Conservation (phyloP, 2,797 vertebrate genomes). For the Pyrrhura leucotis region DNA sequence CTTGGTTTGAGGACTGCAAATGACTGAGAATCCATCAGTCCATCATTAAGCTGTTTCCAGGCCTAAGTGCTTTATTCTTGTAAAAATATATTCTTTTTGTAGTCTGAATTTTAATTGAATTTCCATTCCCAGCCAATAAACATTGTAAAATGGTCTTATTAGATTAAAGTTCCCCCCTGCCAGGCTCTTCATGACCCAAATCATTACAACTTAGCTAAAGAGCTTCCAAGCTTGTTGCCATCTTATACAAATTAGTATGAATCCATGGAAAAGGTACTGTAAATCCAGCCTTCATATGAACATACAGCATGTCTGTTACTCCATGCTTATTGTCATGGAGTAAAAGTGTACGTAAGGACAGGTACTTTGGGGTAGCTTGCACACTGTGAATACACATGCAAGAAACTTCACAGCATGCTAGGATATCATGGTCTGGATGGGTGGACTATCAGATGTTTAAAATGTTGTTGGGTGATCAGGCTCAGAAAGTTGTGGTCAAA, state of each 20-base stretch:
- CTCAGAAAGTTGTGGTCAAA: not conserved
- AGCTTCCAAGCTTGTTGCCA: not conserved
- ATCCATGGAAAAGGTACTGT: not conserved
- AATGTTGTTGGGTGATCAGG: not conserved
- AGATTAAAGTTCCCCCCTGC: not conserved
- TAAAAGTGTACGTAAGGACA: not conserved
- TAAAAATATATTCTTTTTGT: not conserved
- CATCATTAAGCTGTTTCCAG: slow-evolving; percentile 6
- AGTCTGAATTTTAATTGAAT: not conserved
- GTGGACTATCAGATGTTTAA: not conserved
- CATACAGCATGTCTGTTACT: not conserved
- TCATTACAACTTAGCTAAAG: not conserved
- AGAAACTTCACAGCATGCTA: not conserved
- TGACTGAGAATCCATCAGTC: not conserved
- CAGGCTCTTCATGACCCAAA: not conserved
- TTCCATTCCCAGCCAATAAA: not conserved
- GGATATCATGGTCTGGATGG: not conserved
- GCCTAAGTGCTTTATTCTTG: not conserved
- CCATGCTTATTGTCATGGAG: not conserved
- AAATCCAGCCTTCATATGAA: not conserved
- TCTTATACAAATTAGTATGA: not conserved
- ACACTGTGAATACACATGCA: not conserved
- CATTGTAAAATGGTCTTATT: not conserved
- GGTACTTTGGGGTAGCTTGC: not conserved
- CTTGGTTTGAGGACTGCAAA: not conserved